Evolutionary conservation across 1,140 invertebrate genomes (phyloP), one percentile per base, ranked within the genome.

Genomic region (roundworm (Caenorhabditis elegans)): DNA sequence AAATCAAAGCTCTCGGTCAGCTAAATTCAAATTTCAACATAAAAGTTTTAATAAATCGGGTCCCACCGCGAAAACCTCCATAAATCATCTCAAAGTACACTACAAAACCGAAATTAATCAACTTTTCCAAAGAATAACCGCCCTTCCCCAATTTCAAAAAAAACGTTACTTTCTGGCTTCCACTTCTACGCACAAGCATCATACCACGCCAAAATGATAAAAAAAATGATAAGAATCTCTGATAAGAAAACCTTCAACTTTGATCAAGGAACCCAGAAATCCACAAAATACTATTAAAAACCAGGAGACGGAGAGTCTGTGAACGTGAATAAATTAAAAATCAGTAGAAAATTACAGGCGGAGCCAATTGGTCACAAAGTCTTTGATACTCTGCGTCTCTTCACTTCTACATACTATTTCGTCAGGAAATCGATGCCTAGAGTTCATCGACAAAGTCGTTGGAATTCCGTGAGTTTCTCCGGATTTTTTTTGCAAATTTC

Each of bases 271-370:
- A 60, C 55, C 31, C 55, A 34, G 39, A 43, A 8, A 43, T 5
- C n/a, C 8, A 8, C 22, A 11, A 60, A 1, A 36, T 15, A 60
- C 0, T 60, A n/a, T 15, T 6, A 1, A 0, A 8, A n/a, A 10
- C 17, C 0, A 24, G 10, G 60, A 70, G 60, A 70, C 60, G 60
- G 34, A 70, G 60, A 70, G 11, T 22, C 17, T 39, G 60, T 39
- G 60, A 70, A 70, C 60, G 60, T 70, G 60, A 43, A 70, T 39
- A 70, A 70, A 39, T 70, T 39, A 39, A 70, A 70, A 39, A 70
- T 70, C 22, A n/a, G 3, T 3, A 3, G 15, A 10, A 4, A 39
- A 43, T 31, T 31, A 17, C 34, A 34, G 60, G 60, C 60, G 60
- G 26, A 34, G 53, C 13, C 6, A 31, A 55, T 17, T n/a, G n/a